These are phyloP conservation scores for chimpanzee (Pan troglodytes) DNA, from an alignment of 2,113 vertebrate species.

Conservation along the genomic window NHGRI_mPanTro3-v2.1_pri NC_072414.2:28924001-28924500, in stretches of 20 bases:
- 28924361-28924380: neutral
- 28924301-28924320: neutral
- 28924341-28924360: neutral
- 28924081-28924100: neutral
- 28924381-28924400: neutral
- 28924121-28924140: neutral
- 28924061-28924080: conserved; percentile 40
- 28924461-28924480: neutral
- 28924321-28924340: neutral
- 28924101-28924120: neutral
- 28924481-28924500: neutral
- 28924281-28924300: neutral
- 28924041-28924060: conserved; percentile 5
- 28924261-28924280: neutral
- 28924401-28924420: neutral
- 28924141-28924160: neutral
- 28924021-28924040: neutral
- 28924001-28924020: neutral
- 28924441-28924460: neutral
- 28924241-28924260: neutral
- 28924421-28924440: neutral
- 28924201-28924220: neutral
- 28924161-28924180: neutral
- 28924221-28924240: neutral
- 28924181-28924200: neutral